Evolutionary conservation across 2,888 invertebrate genomes (phyloP).

Genomic region (Buathra laborator): DNA sequence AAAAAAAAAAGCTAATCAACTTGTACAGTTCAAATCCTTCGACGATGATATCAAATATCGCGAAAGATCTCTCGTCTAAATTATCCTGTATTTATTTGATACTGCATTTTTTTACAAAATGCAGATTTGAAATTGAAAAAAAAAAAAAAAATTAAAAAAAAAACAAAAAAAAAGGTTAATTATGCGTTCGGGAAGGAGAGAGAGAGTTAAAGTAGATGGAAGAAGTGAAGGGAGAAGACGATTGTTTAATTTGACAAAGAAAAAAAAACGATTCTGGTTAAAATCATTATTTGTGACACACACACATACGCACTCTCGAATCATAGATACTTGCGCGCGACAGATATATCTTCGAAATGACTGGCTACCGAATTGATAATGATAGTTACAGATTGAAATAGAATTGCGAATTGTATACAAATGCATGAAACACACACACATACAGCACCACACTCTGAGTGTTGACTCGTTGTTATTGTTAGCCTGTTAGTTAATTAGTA

Average conservation of each 20-base stretch:
- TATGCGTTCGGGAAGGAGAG: slow-evolving; percentile 47
- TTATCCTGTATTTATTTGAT: slow-evolving; percentile 81
- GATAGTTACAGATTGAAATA: slow-evolving; percentile 82
- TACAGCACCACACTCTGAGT: slow-evolving; percentile 80
- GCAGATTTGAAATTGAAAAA: slow-evolving; percentile 56
- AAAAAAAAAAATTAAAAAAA: slow-evolving; percentile 58
- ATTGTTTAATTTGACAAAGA: slow-evolving; percentile 59
- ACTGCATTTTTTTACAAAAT: slow-evolving; percentile 73
- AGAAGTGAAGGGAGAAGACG: slow-evolving; percentile 53
- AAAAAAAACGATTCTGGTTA: slow-evolving; percentile 26
- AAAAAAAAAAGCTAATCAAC: slow-evolving; percentile 74
- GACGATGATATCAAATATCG: slow-evolving; percentile 67
- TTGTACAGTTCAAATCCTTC: slow-evolving; percentile 78
- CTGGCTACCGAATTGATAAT: slow-evolving; percentile 78
- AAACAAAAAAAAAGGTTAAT: slow-evolving; percentile 49
- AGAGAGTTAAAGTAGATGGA: slow-evolving; percentile 51
- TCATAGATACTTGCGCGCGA: slow-evolving; percentile 53
- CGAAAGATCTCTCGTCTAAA: slow-evolving; percentile 78
- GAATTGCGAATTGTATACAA: slow-evolving; percentile 63
- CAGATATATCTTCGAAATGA: slow-evolving; percentile 61
- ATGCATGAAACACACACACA: slow-evolving; percentile 62
- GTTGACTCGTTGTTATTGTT: slow-evolving; percentile 86
- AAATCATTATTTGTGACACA: slow-evolving; percentile 49
- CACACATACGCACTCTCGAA: slow-evolving; percentile 58
- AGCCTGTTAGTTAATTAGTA: slow-evolving; percentile 86